Evolutionary conservation across 2,113 vertebrate genomes (phyloP).

Genomic region (Morone chrysops): DNA sequence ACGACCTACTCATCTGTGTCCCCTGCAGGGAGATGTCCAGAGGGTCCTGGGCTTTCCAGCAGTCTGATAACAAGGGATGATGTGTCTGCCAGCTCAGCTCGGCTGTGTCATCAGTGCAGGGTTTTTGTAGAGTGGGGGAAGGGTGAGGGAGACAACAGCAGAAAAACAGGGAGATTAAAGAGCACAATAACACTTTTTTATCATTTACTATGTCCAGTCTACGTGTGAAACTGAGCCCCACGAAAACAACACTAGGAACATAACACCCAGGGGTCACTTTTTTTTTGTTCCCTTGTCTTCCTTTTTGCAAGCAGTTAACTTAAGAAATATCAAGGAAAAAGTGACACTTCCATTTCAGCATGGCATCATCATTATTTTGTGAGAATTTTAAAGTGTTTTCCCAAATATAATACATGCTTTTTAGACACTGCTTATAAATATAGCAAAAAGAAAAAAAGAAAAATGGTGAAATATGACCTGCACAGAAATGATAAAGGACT

Average conservation of each 20-base stretch:
- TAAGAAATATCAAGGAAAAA: neutral
- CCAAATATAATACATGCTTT: neutral
- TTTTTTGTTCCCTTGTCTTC: conserved; percentile 21
- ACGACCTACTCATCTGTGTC: conserved; percentile 56
- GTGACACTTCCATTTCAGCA: neutral
- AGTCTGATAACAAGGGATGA: conserved; percentile 67
- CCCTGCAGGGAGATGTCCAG: neutral
- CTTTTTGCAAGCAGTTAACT: neutral
- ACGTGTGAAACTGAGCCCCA: conserved; percentile 44
- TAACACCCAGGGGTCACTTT: conserved; percentile 40
- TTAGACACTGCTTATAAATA: neutral
- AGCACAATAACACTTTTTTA: conserved; percentile 60
- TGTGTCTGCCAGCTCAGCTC: conserved; percentile 58
- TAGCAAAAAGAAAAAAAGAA: neutral
- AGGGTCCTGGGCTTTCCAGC: conserved; percentile 39
- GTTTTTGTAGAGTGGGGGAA: conserved; percentile 45
- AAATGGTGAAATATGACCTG: neutral
- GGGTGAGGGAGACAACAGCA: conserved; percentile 48
- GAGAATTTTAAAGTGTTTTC: neutral
- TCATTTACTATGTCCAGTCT: conserved; percentile 37
- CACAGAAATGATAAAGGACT: neutral
- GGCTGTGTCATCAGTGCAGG: conserved; percentile 55
- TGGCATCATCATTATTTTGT: neutral
- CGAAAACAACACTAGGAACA: conserved; percentile 51
- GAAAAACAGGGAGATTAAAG: conserved; percentile 76